These are phyloP conservation scores for Tolypeutes matacus DNA, from an alignment of 2,797 vertebrate genomes.

Conservation along the genomic window DNA sequence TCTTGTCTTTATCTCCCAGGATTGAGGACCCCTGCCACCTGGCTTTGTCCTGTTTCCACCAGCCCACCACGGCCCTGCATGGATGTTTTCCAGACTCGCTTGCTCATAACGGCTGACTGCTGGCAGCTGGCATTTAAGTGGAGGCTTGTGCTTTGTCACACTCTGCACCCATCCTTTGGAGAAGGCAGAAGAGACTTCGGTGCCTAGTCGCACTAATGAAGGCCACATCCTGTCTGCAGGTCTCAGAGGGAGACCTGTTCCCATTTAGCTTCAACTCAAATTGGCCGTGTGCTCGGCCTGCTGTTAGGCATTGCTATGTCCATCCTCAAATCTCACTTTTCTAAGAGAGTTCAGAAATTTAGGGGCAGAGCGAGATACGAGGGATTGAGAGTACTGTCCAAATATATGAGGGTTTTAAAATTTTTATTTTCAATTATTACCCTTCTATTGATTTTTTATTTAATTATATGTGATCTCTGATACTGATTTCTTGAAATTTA, in stretches of 20 bases:
- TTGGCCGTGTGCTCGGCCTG: not conserved
- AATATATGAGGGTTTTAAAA: not conserved
- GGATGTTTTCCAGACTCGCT: not conserved
- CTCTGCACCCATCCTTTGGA: slow-evolving; percentile 56
- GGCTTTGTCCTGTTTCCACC: not conserved
- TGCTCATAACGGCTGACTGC: slow-evolving; percentile 62
- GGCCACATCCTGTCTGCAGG: not conserved
- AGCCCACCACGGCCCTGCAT: not conserved
- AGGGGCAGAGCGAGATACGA: not conserved
- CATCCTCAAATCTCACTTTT: not conserved
- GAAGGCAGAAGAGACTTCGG: slow-evolving; percentile 37
- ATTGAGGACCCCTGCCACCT: not conserved
- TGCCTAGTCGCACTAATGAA: slow-evolving; percentile 66
- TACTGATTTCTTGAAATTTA: not conserved
- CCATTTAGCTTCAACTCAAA: not conserved
- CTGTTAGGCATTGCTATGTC: not conserved
- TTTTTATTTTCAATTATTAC: not conserved
- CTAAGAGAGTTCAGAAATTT: not conserved
- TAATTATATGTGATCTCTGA: not conserved
- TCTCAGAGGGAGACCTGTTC: not conserved
- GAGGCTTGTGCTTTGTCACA: not conserved
- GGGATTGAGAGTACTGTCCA: not conserved
- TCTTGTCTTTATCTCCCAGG: not conserved
- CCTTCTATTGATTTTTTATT: not conserved
- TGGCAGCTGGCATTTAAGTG: not conserved